These are phyloP conservation scores for Phytoseiulus persimilis DNA, from an alignment of 2,888 invertebrate genomes.

Conservation along the genomic window DNA sequence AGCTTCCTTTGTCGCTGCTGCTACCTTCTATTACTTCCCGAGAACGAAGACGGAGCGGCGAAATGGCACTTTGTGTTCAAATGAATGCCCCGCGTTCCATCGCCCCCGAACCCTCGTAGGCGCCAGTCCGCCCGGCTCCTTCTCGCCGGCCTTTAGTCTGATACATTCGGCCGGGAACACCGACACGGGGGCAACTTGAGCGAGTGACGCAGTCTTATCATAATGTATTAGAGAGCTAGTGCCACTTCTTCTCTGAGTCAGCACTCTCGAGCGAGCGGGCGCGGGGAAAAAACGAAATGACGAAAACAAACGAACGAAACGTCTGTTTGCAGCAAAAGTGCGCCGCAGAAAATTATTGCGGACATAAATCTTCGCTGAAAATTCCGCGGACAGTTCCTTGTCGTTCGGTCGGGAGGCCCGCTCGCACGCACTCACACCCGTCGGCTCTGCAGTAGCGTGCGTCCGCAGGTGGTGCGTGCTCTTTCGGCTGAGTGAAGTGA, in stretches of 20 bases:
- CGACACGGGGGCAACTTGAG: background rate
- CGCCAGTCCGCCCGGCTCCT: background rate
- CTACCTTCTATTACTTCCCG: background rate
- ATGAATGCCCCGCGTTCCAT: conserved; percentile 35
- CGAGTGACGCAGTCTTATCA: conserved; percentile 19
- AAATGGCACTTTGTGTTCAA: conserved; percentile 38
- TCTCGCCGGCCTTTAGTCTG: background rate
- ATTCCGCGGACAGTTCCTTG: background rate
- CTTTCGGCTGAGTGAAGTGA: background rate
- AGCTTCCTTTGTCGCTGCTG: background rate
- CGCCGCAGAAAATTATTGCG: background rate
- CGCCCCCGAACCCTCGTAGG: background rate
- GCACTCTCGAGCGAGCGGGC: background rate
- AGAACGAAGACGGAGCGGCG: background rate
- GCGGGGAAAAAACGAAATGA: background rate
- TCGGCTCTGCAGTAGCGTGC: background rate
- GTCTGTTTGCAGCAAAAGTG: background rate
- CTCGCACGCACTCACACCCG: background rate
- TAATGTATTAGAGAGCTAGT: conserved; percentile 29
- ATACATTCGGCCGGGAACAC: background rate
- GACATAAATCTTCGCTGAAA: background rate
- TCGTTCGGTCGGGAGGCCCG: background rate
- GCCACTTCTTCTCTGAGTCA: conserved; percentile 28
- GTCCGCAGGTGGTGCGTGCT: background rate
- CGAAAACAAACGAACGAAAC: background rate